These are phyloP conservation scores for Cassiopea andromeda DNA, from an alignment of 30 jellyfish, hydroid and myxozoan genomes.

Conservation along the genomic window DNA sequence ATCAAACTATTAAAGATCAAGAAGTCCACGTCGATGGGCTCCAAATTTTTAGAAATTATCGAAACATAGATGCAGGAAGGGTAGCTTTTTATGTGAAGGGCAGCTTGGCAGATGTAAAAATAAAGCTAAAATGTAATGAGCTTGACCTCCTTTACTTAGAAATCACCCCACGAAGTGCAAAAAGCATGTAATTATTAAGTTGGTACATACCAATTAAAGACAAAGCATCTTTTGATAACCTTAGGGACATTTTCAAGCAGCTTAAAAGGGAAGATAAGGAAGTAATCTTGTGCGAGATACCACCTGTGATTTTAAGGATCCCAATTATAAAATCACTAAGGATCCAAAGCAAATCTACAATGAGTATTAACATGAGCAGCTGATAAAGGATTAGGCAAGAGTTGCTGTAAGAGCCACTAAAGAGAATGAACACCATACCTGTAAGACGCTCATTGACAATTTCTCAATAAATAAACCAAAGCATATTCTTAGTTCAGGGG, in stretches of 20 bases:
- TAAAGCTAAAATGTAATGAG: slow-evolving; percentile 7
- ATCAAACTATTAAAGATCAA: slow-evolving; percentile 14
- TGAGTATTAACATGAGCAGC: slow-evolving; percentile 14
- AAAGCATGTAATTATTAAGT: slow-evolving; percentile 27
- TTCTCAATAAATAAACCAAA: slow-evolving; percentile 15
- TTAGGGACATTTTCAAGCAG: neutral
- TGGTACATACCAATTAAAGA: slow-evolving; percentile 48
- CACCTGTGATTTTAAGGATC: slow-evolving; percentile 6
- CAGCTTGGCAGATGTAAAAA: slow-evolving; percentile 4
- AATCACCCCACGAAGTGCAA: slow-evolving; percentile 16
- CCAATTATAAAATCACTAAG: neutral
- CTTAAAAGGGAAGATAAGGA: neutral
- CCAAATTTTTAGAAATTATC: slow-evolving; percentile 26
- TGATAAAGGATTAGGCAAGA: slow-evolving; percentile 12
- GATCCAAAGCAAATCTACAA: neutral
- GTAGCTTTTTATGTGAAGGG: slow-evolving; percentile 28
- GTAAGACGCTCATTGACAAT: slow-evolving; percentile 8
- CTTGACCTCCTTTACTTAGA: slow-evolving; percentile 27
- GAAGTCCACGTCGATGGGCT: neutral
- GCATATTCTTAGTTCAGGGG: slow-evolving; percentile 17
- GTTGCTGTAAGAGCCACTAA: slow-evolving; percentile 23
- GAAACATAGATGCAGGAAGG: slow-evolving; percentile 32
- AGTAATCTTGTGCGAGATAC: neutral
- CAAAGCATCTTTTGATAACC: slow-evolving; percentile 25
- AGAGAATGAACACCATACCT: slow-evolving; percentile 4